Percentiles rank a stretch among this genome's conserved stretches.
Evolutionary conservation across 2,797 vertebrate species (phyloP).

Genomic region (Octomys mimax): DNA sequence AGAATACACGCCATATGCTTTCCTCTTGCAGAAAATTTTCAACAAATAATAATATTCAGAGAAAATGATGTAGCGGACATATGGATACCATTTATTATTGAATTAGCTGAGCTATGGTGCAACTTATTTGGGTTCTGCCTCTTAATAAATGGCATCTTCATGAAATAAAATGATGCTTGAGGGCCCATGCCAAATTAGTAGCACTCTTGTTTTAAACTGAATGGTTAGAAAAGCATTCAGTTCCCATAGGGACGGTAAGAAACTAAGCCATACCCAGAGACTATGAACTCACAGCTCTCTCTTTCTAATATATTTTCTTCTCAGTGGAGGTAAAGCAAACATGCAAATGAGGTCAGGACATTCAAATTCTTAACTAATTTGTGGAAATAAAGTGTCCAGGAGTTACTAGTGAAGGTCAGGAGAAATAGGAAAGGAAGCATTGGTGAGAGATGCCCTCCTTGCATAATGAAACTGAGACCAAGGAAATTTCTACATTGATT

Average conservation of each 20-base stretch:
- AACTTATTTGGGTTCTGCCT: slow-evolving; percentile 43
- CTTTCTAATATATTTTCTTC: slow-evolving; percentile 50
- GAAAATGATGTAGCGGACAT: not conserved
- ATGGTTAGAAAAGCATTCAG: not conserved
- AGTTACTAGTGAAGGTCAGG: not conserved
- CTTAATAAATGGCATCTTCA: slow-evolving; percentile 47
- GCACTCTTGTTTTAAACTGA: slow-evolving; percentile 6
- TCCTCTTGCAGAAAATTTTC: slow-evolving; percentile 5
- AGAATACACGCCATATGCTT: not conserved
- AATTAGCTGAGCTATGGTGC: not conserved
- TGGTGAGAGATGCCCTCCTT: not conserved
- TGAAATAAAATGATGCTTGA: not conserved
- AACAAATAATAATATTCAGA: slow-evolving; percentile 56
- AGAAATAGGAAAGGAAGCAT: not conserved
- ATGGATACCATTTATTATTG: slow-evolving; percentile 56
- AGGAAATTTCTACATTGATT: not conserved
- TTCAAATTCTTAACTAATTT: not conserved
- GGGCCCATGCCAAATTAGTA: not conserved
- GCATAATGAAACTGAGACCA: not conserved
- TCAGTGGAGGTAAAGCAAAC: not conserved
- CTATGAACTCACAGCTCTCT: not conserved
- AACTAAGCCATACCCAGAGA: slow-evolving; percentile 17
- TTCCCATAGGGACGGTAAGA: not conserved
- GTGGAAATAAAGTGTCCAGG: not conserved
- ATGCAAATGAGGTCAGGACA: not conserved